phyloP scores from a whole-genome alignment of 2,888 invertebrate genomes.

The Metopia argyrocephala region DNA sequence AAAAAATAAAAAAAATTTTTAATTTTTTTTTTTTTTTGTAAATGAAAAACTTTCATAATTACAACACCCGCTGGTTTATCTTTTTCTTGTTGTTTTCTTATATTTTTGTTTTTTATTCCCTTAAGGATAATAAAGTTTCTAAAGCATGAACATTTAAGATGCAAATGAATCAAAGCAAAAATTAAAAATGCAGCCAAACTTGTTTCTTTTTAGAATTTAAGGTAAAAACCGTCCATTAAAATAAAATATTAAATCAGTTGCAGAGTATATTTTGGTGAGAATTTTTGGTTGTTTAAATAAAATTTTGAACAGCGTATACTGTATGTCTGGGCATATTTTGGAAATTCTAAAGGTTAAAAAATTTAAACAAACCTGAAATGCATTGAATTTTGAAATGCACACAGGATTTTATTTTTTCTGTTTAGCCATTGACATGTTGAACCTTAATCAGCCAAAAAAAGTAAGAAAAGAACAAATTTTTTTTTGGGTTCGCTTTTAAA shows the following conservation, averaged over 20 bases:
- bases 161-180: not conserved
- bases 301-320: not conserved
- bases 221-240: slow-evolving; percentile 33
- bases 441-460: slow-evolving; percentile 42
- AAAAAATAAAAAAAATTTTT: not conserved
- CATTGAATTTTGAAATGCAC: slow-evolving; percentile 44
- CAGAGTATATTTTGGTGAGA: slow-evolving; percentile 38
- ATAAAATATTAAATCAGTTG: slow-evolving; percentile 31
- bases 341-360: slow-evolving; percentile 44
- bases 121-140: not conserved
- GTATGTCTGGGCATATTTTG: slow-evolving; percentile 17
- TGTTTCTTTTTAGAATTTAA: slow-evolving; percentile 24
- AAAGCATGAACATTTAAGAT: not conserved
- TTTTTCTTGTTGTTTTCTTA: not conserved
- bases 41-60: not conserved
- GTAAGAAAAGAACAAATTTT: slow-evolving; percentile 9
- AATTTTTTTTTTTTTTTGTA: not conserved
- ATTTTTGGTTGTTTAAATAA: not conserved
- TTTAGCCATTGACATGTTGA: slow-evolving; percentile 23
- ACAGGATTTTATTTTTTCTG: slow-evolving; percentile 5
- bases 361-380: slow-evolving; percentile 43
- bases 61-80: not conserved
- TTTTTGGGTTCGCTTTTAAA: slow-evolving; percentile 15
- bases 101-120: not conserved
- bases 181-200: slow-evolving; percentile 48